Percentiles rank a stretch among this genome's conserved stretches.
Conservation (phyloP, 2,113 vertebrate species). For the Anguilla japonica region DNA sequence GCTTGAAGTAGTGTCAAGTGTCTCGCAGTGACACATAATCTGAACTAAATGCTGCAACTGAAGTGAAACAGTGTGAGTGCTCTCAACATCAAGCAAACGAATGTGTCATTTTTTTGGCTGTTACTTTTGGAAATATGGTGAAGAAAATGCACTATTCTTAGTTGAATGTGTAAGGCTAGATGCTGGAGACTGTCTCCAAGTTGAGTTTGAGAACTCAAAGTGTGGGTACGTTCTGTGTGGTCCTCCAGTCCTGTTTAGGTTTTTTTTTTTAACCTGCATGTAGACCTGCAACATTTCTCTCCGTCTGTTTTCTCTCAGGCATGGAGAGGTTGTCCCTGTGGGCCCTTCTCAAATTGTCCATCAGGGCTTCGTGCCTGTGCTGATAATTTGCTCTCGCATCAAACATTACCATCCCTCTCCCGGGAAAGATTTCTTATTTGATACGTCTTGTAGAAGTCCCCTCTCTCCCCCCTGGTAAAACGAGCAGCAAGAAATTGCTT, state of each 20-base stretch:
- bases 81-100: not conserved
- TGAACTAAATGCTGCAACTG: too few species aligned
- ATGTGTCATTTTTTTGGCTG: not conserved
- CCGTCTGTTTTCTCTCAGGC: not conserved
- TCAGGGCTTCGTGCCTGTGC: not conserved
- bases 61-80: not conserved
- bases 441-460: not conserved
- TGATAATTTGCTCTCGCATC: not conserved
- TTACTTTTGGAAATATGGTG: not conserved
- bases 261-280: not conserved
- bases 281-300: not conserved
- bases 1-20: not conserved
- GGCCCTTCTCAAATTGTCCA: not conserved
- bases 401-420: not conserved
- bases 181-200: too few species aligned
- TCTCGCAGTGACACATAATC: not conserved
- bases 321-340: not conserved
- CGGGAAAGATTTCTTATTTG: not conserved
- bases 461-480: conserved; percentile 14
- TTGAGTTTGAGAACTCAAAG: too few species aligned
- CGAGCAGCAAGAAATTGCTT: conserved; percentile 18
- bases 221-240: not conserved
- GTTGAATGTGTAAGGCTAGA: too few species aligned
- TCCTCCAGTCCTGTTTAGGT: not conserved
- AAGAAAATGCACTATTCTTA: too few species aligned